Conservation (phyloP, 2,113 vertebrate species). For the Geococcyx californianus region DNA sequence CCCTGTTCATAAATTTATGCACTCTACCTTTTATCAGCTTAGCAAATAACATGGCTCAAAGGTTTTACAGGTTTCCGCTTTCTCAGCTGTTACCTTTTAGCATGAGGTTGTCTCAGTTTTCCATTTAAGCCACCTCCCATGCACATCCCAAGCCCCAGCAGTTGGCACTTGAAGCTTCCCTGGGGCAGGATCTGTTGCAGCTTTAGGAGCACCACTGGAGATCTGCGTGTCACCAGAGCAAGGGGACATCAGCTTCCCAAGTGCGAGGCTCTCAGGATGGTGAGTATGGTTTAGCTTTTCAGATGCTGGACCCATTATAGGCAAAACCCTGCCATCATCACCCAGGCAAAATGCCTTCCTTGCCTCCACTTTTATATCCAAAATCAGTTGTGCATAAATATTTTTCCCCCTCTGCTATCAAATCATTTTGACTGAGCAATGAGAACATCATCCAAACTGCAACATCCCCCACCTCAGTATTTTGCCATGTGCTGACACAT, state of each 20-base stretch:
- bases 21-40: slow-evolving; percentile 43
- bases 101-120: neutral
- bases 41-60: slow-evolving; percentile 59
- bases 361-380: neutral
- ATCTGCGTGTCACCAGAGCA: neutral
- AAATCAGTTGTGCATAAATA: neutral
- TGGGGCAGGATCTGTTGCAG: neutral
- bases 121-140: neutral
- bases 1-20: neutral
- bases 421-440: neutral
- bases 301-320: neutral
- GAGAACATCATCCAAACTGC: neutral
- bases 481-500: neutral
- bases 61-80: slow-evolving; percentile 33
- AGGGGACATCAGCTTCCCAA: neutral
- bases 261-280: neutral
- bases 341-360: neutral
- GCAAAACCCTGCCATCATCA: neutral
- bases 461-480: neutral
- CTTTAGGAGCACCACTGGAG: neutral
- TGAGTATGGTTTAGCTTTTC: neutral
- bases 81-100: slow-evolving; percentile 12
- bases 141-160: neutral
- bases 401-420: neutral
- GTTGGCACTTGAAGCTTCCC: neutral